A percentile compares a stretch with the other conserved stretches of the same genome.
Evolutionary conservation across 2,888 invertebrate genomes (phyloP).

Genomic region (Volucella bombylans): DNA sequence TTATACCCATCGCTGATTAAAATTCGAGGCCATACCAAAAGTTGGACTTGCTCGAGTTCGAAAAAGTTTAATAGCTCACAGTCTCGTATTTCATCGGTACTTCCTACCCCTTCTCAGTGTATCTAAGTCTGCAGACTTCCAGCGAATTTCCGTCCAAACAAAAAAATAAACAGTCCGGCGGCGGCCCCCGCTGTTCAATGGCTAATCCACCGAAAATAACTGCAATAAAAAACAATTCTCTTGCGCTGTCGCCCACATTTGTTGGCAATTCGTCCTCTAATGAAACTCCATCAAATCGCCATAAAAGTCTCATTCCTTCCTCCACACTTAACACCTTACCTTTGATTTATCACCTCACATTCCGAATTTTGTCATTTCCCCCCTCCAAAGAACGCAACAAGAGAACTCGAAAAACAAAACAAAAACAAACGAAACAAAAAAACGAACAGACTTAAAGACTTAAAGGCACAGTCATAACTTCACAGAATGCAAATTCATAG

Average conservation of each 20-base stretch:
- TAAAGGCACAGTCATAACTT: background rate
- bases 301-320: constrained; percentile 41
- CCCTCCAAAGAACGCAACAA: constrained; percentile 1
- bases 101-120: too few relatives aligned
- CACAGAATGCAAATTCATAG: constrained; percentile 57
- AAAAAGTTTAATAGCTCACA: too few relatives aligned
- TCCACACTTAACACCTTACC: constrained; percentile 54
- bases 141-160: too few relatives aligned
- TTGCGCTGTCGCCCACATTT: background rate
- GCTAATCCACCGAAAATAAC: background rate
- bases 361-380: constrained; percentile 52
- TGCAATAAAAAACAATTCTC: background rate
- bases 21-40: too few relatives aligned
- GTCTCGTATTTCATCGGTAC: too few relatives aligned
- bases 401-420: constrained; percentile 4
- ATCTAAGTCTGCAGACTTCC: too few relatives aligned
- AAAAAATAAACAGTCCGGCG: too few relatives aligned
- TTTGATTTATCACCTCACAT: constrained; percentile 59
- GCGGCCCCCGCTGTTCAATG: too few relatives aligned
- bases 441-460: background rate
- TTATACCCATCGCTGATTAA: too few relatives aligned
- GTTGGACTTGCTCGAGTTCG: too few relatives aligned
- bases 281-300: constrained; percentile 47
- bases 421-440: background rate
- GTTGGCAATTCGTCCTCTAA: background rate